Evolutionary conservation across 2,797 vertebrate species (phyloP).

Genomic region (Alcedo atthis): DNA sequence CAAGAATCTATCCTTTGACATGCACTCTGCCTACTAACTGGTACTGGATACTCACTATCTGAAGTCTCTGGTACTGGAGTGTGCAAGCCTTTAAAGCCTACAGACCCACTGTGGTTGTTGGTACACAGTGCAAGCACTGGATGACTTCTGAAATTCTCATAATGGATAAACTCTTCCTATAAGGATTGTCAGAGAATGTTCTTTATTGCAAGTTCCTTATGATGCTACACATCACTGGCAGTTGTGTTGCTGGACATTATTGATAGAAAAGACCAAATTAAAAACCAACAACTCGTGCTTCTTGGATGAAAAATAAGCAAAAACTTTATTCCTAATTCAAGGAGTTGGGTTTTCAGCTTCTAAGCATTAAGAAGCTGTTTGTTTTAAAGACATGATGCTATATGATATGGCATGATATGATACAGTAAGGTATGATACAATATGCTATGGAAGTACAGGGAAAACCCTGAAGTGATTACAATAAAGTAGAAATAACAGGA

Average conservation of each 20-base stretch:
- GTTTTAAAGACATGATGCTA: background rate
- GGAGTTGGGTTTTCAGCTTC: background rate
- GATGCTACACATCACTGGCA: background rate
- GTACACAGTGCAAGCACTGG: background rate
- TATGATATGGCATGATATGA: background rate
- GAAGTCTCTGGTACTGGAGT: background rate
- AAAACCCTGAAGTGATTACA: background rate
- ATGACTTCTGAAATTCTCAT: background rate
- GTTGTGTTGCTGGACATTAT: background rate
- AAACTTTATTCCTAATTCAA: constrained; percentile 30
- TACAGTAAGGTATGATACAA: background rate
- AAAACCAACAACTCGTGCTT: background rate
- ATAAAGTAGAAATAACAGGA: background rate
- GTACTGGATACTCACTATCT: background rate
- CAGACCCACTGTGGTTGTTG: background rate
- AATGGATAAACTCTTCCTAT: background rate
- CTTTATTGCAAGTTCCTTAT: background rate
- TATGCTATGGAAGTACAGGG: background rate
- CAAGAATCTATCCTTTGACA: background rate
- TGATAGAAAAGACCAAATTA: background rate
- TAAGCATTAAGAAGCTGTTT: background rate
- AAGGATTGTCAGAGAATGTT: background rate
- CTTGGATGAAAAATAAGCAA: background rate
- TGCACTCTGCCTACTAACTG: background rate
- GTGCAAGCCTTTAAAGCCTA: background rate